phyloP scores from a whole-genome alignment of 2,113 vertebrate genomes.

The Microtus pennsylvanicus region DNA sequence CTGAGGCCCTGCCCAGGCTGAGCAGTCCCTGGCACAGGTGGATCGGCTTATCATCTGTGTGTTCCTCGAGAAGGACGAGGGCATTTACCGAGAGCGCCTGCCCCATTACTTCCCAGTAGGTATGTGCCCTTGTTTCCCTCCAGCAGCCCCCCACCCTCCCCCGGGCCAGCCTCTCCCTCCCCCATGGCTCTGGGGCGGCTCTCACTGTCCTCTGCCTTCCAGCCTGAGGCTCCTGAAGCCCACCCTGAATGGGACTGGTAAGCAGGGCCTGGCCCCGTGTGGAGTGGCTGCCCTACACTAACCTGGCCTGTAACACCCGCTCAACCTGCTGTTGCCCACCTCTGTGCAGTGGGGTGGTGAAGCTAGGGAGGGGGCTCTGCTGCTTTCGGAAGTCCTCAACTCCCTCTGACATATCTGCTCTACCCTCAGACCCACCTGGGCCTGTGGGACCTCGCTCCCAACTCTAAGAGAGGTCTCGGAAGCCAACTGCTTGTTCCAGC shows the following conservation, averaged over 20 bases:
- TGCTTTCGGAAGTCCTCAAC: not conserved
- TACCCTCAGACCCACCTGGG: constrained; percentile 41
- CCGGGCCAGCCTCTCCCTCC: not conserved
- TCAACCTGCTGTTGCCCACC: not conserved
- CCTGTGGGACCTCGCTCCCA: constrained; percentile 49
- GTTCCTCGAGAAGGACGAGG: constrained; percentile 84
- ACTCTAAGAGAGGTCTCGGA: constrained; percentile 45
- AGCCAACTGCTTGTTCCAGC: not conserved
- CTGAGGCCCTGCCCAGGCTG: not conserved
- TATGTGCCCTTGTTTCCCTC: not conserved
- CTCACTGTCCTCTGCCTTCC: constrained; percentile 81
- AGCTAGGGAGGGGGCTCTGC: not conserved
- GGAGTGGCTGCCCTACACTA: constrained; percentile 58
- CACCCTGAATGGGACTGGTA: constrained; percentile 77
- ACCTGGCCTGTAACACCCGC: constrained; percentile 51
- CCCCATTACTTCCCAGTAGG: constrained; percentile 83
- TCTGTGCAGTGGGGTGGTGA: not conserved
- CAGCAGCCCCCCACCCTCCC: accelerated
- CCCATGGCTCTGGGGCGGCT: not conserved
- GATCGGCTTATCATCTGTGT: constrained; percentile 85
- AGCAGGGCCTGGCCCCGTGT: constrained; percentile 63
- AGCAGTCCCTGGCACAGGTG: constrained; percentile 74
- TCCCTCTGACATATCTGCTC: not conserved
- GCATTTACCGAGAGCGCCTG: constrained; percentile 81
- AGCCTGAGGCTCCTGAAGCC: constrained; percentile 80